Percentiles rank a stretch among this genome's conserved stretches.
Evolutionary conservation across 2,797 vertebrate species (phyloP).

Genomic region (Xenentodon cancila): DNA sequence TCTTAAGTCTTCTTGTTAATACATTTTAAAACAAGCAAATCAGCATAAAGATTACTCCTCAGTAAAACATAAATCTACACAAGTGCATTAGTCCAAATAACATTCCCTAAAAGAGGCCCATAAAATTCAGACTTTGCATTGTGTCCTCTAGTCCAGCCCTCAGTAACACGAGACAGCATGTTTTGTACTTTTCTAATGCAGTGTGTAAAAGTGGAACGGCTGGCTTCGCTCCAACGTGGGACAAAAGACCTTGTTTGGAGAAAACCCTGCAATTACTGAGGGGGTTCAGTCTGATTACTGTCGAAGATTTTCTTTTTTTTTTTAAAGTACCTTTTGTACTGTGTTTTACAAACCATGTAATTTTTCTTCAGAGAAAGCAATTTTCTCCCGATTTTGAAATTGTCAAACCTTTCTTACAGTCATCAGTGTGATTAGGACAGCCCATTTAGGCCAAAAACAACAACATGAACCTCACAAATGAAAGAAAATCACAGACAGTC

Average conservation of each 20-base stretch:
- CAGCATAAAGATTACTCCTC: too few species aligned
- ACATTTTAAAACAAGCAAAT: too few species aligned
- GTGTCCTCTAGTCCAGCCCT: not conserved
- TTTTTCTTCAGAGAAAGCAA: conserved; percentile 45
- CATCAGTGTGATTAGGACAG: conserved; percentile 53
- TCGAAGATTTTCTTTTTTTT: conserved; percentile 1
- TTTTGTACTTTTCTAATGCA: conserved; percentile 63
- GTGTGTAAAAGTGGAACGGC: conserved; percentile 64
- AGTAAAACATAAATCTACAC: too few species aligned
- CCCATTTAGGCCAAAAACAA: conserved; percentile 33
- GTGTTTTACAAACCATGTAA: conserved; percentile 53
- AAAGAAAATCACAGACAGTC: conserved; percentile 13
- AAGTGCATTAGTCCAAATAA: too few species aligned
- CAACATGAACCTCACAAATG: conserved; percentile 19
- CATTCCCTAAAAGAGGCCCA: too few species aligned
- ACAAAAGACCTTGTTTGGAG: conserved; percentile 49
- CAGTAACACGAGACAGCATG: conserved; percentile 52
- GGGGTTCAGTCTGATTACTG: conserved; percentile 49
- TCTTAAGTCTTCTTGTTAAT: too few species aligned
- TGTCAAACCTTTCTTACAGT: conserved; percentile 42
- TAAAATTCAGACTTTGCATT: too few species aligned
- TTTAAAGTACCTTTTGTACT: conserved; percentile 39
- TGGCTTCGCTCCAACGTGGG: conserved; percentile 57
- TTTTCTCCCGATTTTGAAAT: conserved; percentile 41
- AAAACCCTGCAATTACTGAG: conserved; percentile 65